Percentiles rank a stretch among this genome's conserved stretches.
phyloP scores from a whole-genome alignment of 2,113 vertebrate genomes.

The Taurulus bubalis region DNA sequence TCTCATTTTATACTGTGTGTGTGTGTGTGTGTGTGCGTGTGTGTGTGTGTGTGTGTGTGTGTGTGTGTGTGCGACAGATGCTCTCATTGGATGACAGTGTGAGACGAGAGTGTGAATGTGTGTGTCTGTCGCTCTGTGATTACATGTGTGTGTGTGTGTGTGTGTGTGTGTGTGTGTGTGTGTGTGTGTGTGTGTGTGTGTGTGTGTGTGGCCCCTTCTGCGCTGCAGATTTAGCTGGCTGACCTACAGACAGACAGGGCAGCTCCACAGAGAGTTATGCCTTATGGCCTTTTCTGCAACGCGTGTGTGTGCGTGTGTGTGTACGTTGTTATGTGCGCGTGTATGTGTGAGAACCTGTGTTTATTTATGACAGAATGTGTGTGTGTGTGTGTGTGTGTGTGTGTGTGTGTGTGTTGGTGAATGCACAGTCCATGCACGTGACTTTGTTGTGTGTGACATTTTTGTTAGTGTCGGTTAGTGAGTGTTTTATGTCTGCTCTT shows the following conservation, averaged over 20 bases:
- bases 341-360: neutral
- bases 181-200: conserved; percentile 21
- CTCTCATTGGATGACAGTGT: conserved; percentile 15
- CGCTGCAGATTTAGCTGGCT: conserved; percentile 52
- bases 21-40: conserved; percentile 4
- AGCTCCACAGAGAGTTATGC: conserved; percentile 46
- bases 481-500: neutral
- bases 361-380: conserved; percentile 3
- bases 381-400: neutral
- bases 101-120: conserved; percentile 14
- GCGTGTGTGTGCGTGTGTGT: conserved; percentile 14
- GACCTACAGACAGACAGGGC: conserved; percentile 59
- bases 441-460: conserved; percentile 27
- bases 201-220: conserved; percentile 62
- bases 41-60: neutral
- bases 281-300: conserved; percentile 56
- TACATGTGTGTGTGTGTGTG: conserved; percentile 8
- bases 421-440: neutral
- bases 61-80: neutral
- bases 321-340: neutral
- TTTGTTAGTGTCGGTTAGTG: conserved; percentile 3
- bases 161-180: neutral
- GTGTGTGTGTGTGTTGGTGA: neutral
- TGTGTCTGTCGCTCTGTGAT: conserved; percentile 10
- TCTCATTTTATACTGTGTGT: neutral